Base-by-base conservation (phyloP, 1,140 invertebrate species). In the Pemphigus obesinymphae region DNA sequence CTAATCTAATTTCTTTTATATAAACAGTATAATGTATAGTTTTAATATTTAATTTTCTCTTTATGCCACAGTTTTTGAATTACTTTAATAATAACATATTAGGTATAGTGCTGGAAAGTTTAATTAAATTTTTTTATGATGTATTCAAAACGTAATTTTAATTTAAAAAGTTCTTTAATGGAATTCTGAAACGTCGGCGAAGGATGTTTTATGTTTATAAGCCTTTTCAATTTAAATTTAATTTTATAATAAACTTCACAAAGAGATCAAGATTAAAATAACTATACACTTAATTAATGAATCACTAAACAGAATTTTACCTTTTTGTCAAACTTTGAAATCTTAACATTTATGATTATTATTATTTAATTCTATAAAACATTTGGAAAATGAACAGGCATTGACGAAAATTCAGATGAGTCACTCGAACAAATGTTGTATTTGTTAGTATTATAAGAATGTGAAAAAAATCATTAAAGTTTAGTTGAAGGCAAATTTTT, bases 131-230 rank as follows among this genome's bases (percentile, higher is more conserved):
- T 70, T 70, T 48, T 50, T 31, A 34, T 50, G 26, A 50, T 73
- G 45, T 50, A 50, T 73, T 50, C 70, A 31, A 73, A 73, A 73
- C 70, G 17, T 73, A 50, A 73, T 73, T 73, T 73, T 73, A 73
- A 50, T 73, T 73, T 73, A 73, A 73, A 73, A 73, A 73, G 70
- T 73, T 73, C 45, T 50, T 73, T 73, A 34, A 73, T 73, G 70
- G 17, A 13, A 31, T 50, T 50, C 45, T 29, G 20, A 50, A 73
- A 73, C 45, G 31, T 26, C 15, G 23, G 17, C 29, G 17, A 50
- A 50, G 26, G 17, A 48, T 50, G 26, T 29, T 73, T 50, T 73
- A 73, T 73, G 23, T 50, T n/a, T 26, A 17, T 50, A 31, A 48
- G 34, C 26, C 26, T 31, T 31, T 45, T 73, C 20, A 73, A 73